Evolutionary conservation across 2,888 invertebrate genomes (phyloP).

Genomic region (Conchocele bisecta): DNA sequence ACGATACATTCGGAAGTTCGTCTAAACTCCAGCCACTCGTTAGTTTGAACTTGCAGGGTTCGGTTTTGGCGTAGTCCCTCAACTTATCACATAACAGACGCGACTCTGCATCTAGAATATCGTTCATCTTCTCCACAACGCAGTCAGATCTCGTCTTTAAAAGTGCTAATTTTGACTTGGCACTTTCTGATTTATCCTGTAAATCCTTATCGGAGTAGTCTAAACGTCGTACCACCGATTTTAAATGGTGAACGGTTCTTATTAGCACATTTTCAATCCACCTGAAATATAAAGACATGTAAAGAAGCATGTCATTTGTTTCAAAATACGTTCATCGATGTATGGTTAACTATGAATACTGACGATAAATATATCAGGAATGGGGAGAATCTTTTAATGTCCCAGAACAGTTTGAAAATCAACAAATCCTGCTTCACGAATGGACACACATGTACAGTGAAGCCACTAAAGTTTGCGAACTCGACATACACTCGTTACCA

Average conservation of each 20-base stretch:
- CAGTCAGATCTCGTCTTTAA: constrained; percentile 48
- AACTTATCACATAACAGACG: constrained; percentile 35
- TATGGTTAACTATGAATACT: too few relatives aligned
- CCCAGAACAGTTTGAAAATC: too few relatives aligned
- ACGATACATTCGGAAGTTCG: constrained; percentile 51
- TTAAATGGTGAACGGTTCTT: constrained; percentile 60
- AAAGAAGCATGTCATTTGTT: too few relatives aligned
- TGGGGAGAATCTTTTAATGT: too few relatives aligned
- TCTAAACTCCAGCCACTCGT: constrained; percentile 42
- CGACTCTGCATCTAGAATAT: constrained; percentile 39
- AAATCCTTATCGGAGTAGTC: constrained; percentile 63
- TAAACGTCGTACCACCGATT: constrained; percentile 63
- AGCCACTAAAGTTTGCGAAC: too few relatives aligned
- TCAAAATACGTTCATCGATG: too few relatives aligned
- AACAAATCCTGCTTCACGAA: too few relatives aligned
- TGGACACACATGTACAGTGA: too few relatives aligned
- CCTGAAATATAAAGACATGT: constrained; percentile 50
- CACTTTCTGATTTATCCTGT: constrained; percentile 49
- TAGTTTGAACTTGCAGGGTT: constrained; percentile 34
- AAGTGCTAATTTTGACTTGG: constrained; percentile 47
- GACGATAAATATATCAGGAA: too few relatives aligned
- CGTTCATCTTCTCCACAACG: constrained; percentile 38
- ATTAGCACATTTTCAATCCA: constrained; percentile 72
- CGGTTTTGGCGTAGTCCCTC: constrained; percentile 26
- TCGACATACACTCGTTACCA: too few relatives aligned